A percentile compares a stretch with the other conserved stretches of the same genome.
These are phyloP conservation scores for Oryzias melastigma DNA, from an alignment of 2,113 vertebrate genomes.

Conservation along the genomic window DNA sequence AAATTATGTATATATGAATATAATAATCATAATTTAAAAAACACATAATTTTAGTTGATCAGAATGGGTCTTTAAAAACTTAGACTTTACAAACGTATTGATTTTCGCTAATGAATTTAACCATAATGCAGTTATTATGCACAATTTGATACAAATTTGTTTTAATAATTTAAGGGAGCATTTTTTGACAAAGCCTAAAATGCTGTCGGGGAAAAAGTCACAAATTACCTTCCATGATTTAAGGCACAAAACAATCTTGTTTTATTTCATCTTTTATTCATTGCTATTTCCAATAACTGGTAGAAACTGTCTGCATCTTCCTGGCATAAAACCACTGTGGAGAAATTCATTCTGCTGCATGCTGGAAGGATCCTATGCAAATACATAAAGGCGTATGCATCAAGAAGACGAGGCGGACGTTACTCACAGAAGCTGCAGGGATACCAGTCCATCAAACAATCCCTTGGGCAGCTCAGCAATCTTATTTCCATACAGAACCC, in stretches of 20 bases:
- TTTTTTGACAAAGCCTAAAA: no score
- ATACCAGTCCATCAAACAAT: conserved; percentile 94
- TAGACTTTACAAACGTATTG: no score
- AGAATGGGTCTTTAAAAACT: no score
- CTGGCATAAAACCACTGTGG: no score
- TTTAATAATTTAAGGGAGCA: no score
- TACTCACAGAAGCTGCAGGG: conserved; percentile 97
- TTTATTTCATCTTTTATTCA: not conserved
- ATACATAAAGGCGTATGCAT: conserved; percentile 2
- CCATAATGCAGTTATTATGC: no score
- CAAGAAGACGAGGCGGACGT: conserved; percentile 21
- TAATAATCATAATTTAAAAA: no score
- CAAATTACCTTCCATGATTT: not conserved
- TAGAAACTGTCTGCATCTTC: not conserved
- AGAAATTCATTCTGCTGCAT: not conserved
- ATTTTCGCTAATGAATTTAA: no score
- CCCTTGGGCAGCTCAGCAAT: conserved; percentile 96
- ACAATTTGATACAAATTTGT: no score
- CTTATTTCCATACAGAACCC: conserved; percentile 98
- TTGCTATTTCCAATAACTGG: not conserved
- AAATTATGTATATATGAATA: no score
- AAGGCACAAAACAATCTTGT: not conserved
- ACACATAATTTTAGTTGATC: no score
- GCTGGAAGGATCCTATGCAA: not conserved
- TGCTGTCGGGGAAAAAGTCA: no score